Base-by-base conservation (phyloP, 2,888 invertebrate species). In the Dichetophora obliterata region DNA sequence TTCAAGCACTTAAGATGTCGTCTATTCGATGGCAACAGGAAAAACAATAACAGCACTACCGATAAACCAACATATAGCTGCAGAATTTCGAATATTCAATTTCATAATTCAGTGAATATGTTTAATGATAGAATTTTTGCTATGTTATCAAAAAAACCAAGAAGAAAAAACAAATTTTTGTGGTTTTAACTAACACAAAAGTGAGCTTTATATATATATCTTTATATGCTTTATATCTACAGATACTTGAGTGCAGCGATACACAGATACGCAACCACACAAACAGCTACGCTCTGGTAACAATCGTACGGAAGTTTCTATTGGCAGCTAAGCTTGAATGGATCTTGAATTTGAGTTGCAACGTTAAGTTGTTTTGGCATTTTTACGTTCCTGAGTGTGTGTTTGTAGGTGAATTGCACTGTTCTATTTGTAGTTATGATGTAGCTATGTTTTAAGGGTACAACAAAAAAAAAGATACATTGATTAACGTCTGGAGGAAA, bases 41-140 rank as follows among this genome's bases (percentile, higher is more conserved):
- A 16, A 11, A 31, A 37, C n/a, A 2, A 34, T n/a, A 27, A n/a
- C 22, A 48, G 24, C 22, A 52, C 24, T n/a, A 6, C 8, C 6
- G 14, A 31, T 24, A 27, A 19, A 69, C n/a, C 69, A 69, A 16
- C 24, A 69, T 52, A 69, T 52, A 50, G 22, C n/a, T 22, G 22
- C 8, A 57, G 19, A 63, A 59, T 59, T 63, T 73, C 31, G 63
- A 48, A 65, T 63, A 50, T 86, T 84, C 86, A 88, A 86, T 86
- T 88, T 86, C 87, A 88, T 87, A 87, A 86, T 84, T 87, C 87
- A 87, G 82, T 86, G 88, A 86, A 82, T 86, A 85, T 83, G 83
- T 80, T 83, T 83, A 82, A 85, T 83, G 85, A 81, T 81, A 82
- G 84, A 83, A 85, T 83, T 85, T 43, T 85, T 83, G 8, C 59